Percentiles rank a stretch among this genome's conserved stretches.
Conservation (phyloP, 2,113 vertebrate species). For the Petroica traversi region DNA sequence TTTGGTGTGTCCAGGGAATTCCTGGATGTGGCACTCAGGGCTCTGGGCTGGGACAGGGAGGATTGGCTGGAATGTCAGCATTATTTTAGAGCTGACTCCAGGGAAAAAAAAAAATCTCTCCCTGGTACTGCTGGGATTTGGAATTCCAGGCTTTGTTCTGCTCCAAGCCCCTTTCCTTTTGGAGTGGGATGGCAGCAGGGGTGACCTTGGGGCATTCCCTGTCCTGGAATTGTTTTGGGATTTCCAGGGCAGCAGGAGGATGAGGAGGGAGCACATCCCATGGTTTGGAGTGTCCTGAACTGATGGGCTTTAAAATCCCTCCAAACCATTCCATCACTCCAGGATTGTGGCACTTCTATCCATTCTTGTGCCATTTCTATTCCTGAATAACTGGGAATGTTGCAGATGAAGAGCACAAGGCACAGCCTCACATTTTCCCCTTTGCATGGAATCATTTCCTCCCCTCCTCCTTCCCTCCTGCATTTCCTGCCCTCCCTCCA, state of each 20-base stretch:
- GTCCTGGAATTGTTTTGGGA: background rate
- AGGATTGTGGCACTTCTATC: background rate
- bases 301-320: background rate
- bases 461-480: background rate
- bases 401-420: background rate
- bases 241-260: background rate
- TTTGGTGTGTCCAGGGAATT: background rate
- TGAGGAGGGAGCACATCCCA: background rate
- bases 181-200: background rate
- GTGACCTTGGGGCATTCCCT: rapidly evolving
- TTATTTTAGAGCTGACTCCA: slow-evolving; percentile 69
- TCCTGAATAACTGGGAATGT: background rate
- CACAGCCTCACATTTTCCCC: background rate
- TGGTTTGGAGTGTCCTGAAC: too few relatives aligned
- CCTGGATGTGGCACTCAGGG: rapidly evolving
- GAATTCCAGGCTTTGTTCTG: background rate
- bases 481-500: background rate
- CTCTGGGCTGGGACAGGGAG: background rate
- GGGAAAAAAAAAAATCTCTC: slow-evolving; percentile 47
- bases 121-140: slow-evolving; percentile 43
- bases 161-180: background rate
- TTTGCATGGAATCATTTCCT: background rate
- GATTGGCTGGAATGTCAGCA: slow-evolving; percentile 49
- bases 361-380: rapidly evolving
- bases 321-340: background rate